phyloP scores from a whole-genome alignment of 2,113 vertebrate genomes.

The Meriones unguiculatus region DNA sequence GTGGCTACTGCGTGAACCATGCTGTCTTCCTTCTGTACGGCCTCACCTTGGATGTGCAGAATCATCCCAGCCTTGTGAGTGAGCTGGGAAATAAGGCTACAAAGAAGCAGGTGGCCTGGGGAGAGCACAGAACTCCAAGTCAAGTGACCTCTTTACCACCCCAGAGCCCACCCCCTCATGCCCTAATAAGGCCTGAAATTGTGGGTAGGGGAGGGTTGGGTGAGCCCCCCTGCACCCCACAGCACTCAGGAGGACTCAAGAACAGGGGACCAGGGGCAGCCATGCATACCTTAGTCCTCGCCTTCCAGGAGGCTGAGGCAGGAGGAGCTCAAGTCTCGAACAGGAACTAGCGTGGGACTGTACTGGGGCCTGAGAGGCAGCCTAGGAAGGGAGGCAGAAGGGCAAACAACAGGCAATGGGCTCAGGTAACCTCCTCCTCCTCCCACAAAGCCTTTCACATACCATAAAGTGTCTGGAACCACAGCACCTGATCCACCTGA shows the following conservation, averaged over 20 bases:
- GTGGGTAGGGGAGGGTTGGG: neutral
- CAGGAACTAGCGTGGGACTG: neutral
- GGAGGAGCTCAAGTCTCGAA: neutral
- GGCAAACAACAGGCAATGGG: no score
- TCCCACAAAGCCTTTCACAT: conserved; percentile 46
- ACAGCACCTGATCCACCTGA: conserved; percentile 59
- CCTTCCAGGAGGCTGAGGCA: neutral
- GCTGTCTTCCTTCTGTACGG: neutral
- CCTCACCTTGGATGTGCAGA: neutral
- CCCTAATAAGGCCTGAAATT: no score
- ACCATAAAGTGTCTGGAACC: conserved; percentile 62
- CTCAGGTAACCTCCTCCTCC: neutral
- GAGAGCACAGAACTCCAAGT: neutral
- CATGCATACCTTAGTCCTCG: neutral
- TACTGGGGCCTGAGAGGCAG: neutral
- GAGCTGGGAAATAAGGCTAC: no score
- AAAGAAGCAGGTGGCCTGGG: neutral
- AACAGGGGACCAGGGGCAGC: neutral
- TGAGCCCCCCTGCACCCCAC: neutral
- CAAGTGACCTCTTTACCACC: neutral
- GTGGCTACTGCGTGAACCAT: neutral
- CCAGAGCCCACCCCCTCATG: fast-evolving
- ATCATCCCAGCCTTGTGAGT: conserved; percentile 73
- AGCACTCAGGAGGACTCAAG: neutral
- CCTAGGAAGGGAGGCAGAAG: fast-evolving